phyloP scores from a whole-genome alignment of 2,797 vertebrate species.

The Pseudochirops corinnae region DNA sequence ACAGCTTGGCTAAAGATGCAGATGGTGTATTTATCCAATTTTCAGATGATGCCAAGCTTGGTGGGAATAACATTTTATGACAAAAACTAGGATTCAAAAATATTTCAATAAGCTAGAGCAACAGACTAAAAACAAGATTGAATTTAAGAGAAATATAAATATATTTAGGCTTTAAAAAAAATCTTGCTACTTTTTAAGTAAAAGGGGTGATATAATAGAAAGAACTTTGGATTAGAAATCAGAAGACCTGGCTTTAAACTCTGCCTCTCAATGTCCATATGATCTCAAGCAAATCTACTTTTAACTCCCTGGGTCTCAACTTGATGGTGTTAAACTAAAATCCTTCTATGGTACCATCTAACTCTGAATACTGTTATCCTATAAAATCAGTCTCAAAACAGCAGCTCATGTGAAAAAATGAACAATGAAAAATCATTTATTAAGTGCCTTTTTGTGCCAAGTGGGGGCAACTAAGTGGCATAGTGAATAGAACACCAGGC shows the following conservation, averaged over 20 bases:
- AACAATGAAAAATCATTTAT: background rate
- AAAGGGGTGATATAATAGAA: background rate
- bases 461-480: background rate
- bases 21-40: background rate
- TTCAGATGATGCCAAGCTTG: background rate
- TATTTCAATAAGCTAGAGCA: background rate
- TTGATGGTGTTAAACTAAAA: background rate
- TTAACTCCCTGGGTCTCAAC: background rate
- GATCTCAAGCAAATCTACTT: background rate
- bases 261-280: background rate
- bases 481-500: background rate
- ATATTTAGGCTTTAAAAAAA: background rate
- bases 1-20: constrained; percentile 3
- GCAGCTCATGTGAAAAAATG: background rate
- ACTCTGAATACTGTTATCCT: background rate
- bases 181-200: background rate
- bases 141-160: background rate
- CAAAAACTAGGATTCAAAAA: background rate
- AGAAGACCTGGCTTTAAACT: background rate
- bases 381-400: background rate
- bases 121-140: background rate
- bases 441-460: background rate
- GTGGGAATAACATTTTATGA: constrained; percentile 6
- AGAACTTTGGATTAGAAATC: background rate
- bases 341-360: background rate